These are phyloP conservation scores for Alauda arvensis DNA, from an alignment of 2,797 vertebrate species.

Conservation along the genomic window DNA sequence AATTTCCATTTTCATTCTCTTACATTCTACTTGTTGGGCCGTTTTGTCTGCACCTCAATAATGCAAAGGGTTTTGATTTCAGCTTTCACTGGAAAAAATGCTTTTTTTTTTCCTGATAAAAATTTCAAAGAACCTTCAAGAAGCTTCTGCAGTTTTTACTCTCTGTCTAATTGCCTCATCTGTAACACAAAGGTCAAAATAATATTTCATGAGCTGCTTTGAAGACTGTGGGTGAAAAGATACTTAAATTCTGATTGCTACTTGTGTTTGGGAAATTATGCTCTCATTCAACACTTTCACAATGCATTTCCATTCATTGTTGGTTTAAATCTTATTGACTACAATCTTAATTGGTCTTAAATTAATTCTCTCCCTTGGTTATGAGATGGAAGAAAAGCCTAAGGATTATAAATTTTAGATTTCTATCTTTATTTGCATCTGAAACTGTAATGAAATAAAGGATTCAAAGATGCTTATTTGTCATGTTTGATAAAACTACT, in stretches of 20 bases:
- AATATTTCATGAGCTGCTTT: not conserved
- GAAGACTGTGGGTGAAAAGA: not conserved
- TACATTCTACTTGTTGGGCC: not conserved
- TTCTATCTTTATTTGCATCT: constrained; percentile 14
- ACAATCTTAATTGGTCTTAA: not conserved
- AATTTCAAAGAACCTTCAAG: not conserved
- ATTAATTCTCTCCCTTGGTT: not conserved
- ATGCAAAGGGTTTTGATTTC: not conserved
- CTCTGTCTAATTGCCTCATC: not conserved
- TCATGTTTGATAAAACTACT: constrained; percentile 2
- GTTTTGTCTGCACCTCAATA: not conserved
- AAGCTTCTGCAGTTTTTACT: not conserved
- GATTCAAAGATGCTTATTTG: not conserved
- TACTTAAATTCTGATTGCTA: not conserved
- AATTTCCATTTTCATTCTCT: not conserved
- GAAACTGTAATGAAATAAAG: constrained; percentile 24
- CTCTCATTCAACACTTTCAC: not conserved
- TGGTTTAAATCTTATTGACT: constrained; percentile 9
- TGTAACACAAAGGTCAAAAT: not conserved
- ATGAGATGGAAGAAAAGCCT: not conserved
- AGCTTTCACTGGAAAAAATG: not conserved
- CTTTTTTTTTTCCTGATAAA: not conserved
- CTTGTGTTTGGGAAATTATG: not conserved
- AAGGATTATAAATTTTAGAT: not conserved
- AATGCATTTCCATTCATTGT: constrained; percentile 4